A percentile compares a stretch with the other conserved stretches of the same genome.
phyloP scores from a whole-genome alignment of 2,113 vertebrate species.

The Oostethus manadensis region DNA sequence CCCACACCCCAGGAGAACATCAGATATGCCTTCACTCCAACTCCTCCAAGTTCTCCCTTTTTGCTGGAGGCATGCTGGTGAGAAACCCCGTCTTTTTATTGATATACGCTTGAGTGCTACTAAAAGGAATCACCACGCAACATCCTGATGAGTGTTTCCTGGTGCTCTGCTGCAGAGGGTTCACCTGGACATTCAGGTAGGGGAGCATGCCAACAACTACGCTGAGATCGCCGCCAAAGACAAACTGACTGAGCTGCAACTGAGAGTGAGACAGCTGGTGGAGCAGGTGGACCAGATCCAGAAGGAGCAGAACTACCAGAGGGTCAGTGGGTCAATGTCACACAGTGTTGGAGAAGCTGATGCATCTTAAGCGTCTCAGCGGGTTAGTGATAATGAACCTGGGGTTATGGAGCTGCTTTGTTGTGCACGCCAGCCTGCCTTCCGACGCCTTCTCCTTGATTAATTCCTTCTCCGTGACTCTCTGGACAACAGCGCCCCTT shows the following conservation, averaged over 20 bases:
- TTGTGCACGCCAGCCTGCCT: no score
- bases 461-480: no score
- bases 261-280: slow-evolving; percentile 84
- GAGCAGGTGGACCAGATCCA: slow-evolving; percentile 93
- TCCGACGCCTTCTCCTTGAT: no score
- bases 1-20: slow-evolving; percentile 86
- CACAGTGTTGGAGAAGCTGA: no score
- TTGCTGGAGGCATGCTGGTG: slow-evolving; percentile 90
- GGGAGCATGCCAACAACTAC: slow-evolving; percentile 88
- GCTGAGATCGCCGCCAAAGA: slow-evolving; percentile 90
- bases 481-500: no score
- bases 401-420: no score
- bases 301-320: slow-evolving; percentile 91
- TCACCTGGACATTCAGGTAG: slow-evolving; percentile 89
- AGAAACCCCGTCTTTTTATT: slow-evolving; percentile 21
- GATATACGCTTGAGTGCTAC: background rate
- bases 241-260: slow-evolving; percentile 86
- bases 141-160: background rate
- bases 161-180: slow-evolving; percentile 73
- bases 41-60: slow-evolving; percentile 90
- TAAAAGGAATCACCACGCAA: no score
- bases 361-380: no score
- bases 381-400: no score
- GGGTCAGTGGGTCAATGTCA: slow-evolving; percentile 64
- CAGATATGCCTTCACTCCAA: slow-evolving; percentile 94